Percentiles rank a stretch among this genome's conserved stretches.
Conservation (phyloP, 1,140 invertebrate genomes). For the Drosophila rhopaloa region DNA sequence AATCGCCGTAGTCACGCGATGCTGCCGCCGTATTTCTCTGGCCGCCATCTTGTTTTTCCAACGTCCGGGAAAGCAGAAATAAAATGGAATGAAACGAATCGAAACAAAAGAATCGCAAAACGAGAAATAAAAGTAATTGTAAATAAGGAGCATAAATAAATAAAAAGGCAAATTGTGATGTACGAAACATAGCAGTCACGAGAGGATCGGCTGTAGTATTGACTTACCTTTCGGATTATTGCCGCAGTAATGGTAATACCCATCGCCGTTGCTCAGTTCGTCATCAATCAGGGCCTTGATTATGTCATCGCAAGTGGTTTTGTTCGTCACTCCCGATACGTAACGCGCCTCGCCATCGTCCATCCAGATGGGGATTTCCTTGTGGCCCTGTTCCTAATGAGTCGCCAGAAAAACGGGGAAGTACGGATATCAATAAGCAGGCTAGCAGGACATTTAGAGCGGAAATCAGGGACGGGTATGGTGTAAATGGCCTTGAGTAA, state of each 20-base stretch:
- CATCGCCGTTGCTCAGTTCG: conserved; percentile 63
- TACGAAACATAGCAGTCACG: conserved; percentile 37
- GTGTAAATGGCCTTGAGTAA: neutral
- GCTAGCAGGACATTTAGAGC: neutral
- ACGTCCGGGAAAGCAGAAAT: conserved; percentile 25
- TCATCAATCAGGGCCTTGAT: conserved; percentile 84
- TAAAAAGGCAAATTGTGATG: conserved; percentile 43
- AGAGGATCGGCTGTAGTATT: conserved; percentile 36
- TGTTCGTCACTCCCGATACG: conserved; percentile 81
- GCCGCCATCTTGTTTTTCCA: conserved; percentile 74
- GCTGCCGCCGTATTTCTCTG: conserved; percentile 46
- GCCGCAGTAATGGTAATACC: conserved; percentile 45
- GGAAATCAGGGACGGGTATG: neutral
- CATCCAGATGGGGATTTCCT: conserved; percentile 84
- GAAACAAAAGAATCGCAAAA: conserved; percentile 18
- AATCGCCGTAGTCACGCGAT: conserved; percentile 84
- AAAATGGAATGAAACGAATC: conserved; percentile 28
- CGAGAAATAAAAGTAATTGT: conserved; percentile 53
- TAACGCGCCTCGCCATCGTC: conserved; percentile 74
- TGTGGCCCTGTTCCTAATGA: conserved; percentile 67
- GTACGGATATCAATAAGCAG: neutral
- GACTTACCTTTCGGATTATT: conserved; percentile 56
- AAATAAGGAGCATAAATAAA: conserved; percentile 60
- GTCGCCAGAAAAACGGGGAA: neutral
- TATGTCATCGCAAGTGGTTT: conserved; percentile 84